A percentile compares a stretch with the other conserved stretches of the same genome.
Evolutionary conservation across 37 sponge, comb jelly and placozoan genomes (phyloP).

Genomic region (Axinella damicornis): DNA sequence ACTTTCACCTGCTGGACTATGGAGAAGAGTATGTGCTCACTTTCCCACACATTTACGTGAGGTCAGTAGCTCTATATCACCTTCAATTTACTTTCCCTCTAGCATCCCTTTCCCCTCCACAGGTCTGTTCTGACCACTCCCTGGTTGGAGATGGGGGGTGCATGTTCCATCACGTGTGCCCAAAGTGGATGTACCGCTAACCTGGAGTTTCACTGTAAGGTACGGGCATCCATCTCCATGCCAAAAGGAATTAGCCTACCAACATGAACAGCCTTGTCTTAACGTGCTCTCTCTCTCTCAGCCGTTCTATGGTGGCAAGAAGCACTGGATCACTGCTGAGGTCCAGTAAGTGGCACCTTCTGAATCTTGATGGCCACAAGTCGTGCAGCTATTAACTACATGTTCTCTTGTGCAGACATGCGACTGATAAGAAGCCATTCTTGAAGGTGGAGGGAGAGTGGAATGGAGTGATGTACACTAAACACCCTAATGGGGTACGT

Average conservation of each 20-base stretch:
- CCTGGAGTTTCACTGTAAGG: conserved; percentile 96
- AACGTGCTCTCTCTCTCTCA: not conserved
- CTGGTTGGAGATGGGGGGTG: conserved; percentile 98
- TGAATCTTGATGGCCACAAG: too few species aligned
- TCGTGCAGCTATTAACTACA: too few species aligned
- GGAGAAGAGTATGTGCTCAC: conserved; percentile 87
- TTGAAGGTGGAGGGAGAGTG: conserved; percentile 95
- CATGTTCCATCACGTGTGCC: conserved; percentile 75
- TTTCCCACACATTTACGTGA: conserved; percentile 93
- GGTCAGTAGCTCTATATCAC: conserved; percentile 31
- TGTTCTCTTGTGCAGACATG: conserved; percentile 56
- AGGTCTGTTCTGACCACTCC: conserved; percentile 94
- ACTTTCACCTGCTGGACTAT: conserved; percentile 81
- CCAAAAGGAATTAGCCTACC: conserved; percentile 34
- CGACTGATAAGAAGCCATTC: conserved; percentile 75
- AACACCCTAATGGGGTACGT: conserved; percentile 79
- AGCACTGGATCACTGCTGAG: conserved; percentile 86
- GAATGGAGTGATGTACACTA: conserved; percentile 94
- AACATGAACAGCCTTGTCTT: too few species aligned
- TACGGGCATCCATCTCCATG: not conserved
- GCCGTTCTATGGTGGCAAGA: conserved; percentile 96
- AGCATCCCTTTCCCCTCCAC: not conserved
- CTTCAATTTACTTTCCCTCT: too few species aligned
- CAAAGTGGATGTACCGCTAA: conserved; percentile 90
- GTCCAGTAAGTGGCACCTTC: conserved; percentile 50